Evolutionary conservation across 30 jellyfish, hydroid and myxozoan genomes (phyloP).

Genomic region (Turritopsis dohrnii): DNA sequence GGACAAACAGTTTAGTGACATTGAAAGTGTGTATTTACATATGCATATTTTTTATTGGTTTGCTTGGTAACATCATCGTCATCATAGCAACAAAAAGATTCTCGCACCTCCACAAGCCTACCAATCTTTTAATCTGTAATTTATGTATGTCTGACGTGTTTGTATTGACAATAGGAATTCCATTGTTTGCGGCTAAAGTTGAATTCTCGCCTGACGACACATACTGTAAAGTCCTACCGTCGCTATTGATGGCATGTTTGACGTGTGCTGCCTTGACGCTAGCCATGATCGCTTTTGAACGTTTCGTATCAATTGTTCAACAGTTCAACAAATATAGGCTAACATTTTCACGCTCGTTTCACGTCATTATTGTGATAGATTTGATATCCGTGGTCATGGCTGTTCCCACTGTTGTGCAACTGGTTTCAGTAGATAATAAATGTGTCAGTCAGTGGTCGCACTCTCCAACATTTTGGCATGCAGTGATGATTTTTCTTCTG

Average conservation of each 20-base stretch:
- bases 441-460: slow-evolving; percentile 12
- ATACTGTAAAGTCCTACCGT: slow-evolving; percentile 18
- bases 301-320: slow-evolving; percentile 12
- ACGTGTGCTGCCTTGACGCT: slow-evolving; percentile 22
- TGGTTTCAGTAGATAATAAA: neutral
- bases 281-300: slow-evolving; percentile 25
- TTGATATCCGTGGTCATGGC: slow-evolving; percentile 1
- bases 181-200: slow-evolving; percentile 13
- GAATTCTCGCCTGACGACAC: neutral
- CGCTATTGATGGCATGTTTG: slow-evolving; percentile 8
- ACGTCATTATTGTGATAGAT: slow-evolving; percentile 5
- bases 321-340: neutral
- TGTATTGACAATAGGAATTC: slow-evolving; percentile 21
- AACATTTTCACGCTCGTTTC: neutral
- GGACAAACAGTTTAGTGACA: neutral
- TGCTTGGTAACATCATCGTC: slow-evolving; percentile 25
- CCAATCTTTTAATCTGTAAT: slow-evolving; percentile 30
- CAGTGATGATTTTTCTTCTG: slow-evolving; percentile 8
- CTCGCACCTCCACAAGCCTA: slow-evolving; percentile 19
- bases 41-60: slow-evolving; percentile 16
- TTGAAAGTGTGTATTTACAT: neutral
- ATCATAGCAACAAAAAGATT: slow-evolving; percentile 12
- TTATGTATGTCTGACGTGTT: slow-evolving; percentile 23
- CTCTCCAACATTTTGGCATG: neutral
- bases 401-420: neutral